phyloP scores from a whole-genome alignment of 1,140 invertebrate genomes.

The Apolygus lucorum region DNA sequence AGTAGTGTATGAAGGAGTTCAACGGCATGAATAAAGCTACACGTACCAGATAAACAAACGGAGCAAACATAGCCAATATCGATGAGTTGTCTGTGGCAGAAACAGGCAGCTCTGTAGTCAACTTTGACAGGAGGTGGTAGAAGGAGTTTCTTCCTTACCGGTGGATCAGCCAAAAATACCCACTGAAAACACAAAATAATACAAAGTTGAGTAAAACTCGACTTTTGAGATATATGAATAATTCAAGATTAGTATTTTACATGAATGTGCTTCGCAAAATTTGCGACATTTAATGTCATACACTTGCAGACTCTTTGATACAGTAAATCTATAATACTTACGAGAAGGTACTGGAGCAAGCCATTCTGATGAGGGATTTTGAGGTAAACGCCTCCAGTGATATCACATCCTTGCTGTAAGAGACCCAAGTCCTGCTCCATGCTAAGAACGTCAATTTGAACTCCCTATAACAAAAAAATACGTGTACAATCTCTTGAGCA shows the following conservation, averaged over 20 bases:
- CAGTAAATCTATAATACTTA: too few species aligned
- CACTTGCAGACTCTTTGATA: too few species aligned
- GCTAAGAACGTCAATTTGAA: constrained; percentile 88
- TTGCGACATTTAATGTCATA: too few species aligned
- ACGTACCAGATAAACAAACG: constrained; percentile 88
- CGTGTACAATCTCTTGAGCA: too few species aligned
- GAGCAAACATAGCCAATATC: constrained; percentile 97
- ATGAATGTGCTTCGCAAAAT: too few species aligned
- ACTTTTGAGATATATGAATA: too few species aligned
- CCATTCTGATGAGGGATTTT: constrained; percentile 67
- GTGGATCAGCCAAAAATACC: constrained; percentile 83
- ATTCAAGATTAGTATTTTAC: too few species aligned
- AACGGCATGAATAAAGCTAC: constrained; percentile 1
- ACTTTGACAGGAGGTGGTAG: constrained; percentile 83
- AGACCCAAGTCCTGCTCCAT: constrained; percentile 83
- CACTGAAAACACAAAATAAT: constrained; percentile 66
- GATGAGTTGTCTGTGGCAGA: constrained; percentile 93
- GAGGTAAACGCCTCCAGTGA: constrained; percentile 84
- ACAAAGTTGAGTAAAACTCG: too few species aligned
- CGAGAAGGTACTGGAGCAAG: constrained; percentile 87
- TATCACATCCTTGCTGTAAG: constrained; percentile 91
- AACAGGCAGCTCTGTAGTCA: constrained; percentile 93
- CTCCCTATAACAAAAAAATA: constrained; percentile 49
- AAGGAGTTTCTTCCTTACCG: constrained; percentile 69
- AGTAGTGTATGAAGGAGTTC: too few species aligned